These are phyloP conservation scores for Drosophila fuyamai DNA, from an alignment of 1,140 invertebrate species.

Conservation along the genomic window DNA sequence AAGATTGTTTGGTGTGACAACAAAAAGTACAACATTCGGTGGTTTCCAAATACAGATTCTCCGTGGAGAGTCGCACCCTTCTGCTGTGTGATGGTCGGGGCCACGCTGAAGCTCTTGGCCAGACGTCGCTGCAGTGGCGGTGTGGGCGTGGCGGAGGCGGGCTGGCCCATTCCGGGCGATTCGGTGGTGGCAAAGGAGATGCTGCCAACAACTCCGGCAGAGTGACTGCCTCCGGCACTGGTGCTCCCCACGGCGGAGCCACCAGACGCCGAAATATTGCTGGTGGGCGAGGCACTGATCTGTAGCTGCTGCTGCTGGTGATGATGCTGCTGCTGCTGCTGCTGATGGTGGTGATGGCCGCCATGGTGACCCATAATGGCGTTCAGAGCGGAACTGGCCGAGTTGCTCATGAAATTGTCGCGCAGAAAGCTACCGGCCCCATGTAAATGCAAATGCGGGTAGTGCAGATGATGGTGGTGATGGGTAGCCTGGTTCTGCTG, in stretches of 20 bases:
- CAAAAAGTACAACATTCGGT: constrained; percentile 36
- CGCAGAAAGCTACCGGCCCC: constrained; percentile 76
- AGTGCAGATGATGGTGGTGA: constrained; percentile 66
- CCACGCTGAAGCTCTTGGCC: constrained; percentile 95
- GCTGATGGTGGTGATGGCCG: constrained; percentile 32
- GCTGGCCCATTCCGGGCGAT: not conserved
- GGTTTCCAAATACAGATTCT: constrained; percentile 16
- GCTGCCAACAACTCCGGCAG: constrained; percentile 74
- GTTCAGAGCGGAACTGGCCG: constrained; percentile 77
- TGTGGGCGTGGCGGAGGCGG: constrained; percentile 87
- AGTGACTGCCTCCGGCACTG: constrained; percentile 76
- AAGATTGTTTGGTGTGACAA: constrained; percentile 6
- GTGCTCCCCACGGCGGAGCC: constrained; percentile 49
- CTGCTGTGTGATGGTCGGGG: constrained; percentile 86
- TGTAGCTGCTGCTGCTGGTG: constrained; percentile 31
- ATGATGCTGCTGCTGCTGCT: constrained; percentile 22
- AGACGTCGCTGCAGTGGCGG: constrained; percentile 92
- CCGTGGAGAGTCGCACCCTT: constrained; percentile 72
- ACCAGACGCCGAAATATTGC: constrained; percentile 3
- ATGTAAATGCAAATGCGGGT: constrained; percentile 80
- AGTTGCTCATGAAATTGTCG: constrained; percentile 81
- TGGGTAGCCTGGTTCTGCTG: constrained; percentile 44
- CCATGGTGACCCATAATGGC: constrained; percentile 75
- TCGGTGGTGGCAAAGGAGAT: constrained; percentile 66
- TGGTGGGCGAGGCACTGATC: constrained; percentile 54